Evolutionary conservation across 2,113 vertebrate species (phyloP), one percentile per base, ranked within the genome.

Genomic region (Scomber japonicus): DNA sequence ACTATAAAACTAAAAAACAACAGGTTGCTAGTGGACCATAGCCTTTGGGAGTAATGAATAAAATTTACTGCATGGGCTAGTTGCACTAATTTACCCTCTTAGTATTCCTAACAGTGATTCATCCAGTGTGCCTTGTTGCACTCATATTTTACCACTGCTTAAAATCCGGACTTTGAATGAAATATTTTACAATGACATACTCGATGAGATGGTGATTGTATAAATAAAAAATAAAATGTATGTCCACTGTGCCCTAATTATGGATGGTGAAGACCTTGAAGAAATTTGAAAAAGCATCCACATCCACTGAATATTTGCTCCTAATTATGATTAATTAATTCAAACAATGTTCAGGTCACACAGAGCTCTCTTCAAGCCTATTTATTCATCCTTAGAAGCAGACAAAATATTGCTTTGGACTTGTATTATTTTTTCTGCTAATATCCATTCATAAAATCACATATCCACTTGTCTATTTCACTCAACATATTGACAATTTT

Each of bases 91-190:
- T 66, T 30, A 55, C 51, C 44, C 31, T 57, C n/a, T 63, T 49
- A 44, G 30, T 68, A 62, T 81, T 27, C 71, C 49, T 50, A 55
- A 27, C 48, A 74, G 46, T 57, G 14, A 15, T 24, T 62, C 48
- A 74, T 55, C 31, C 54, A 31, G 21, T 21, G 69, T 27, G 69
- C 17, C 57, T 62, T 15, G 4, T 11, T 80, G 13, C 51, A 49
- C 51, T 27, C 51, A 79, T 19, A 19, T 50, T 44, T 5, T 12
- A 19, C 27, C 12, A 40, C 11, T 9, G 17, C n/a, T 49, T n/a
- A 56, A 57, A 13, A 61, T 30, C 3, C 50, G 13, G 35, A 40
- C 35, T 40, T 40, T 40, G 3, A 21, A 51, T 7, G 71, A 9
- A 56, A 45, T 31, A 56, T 31, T 10, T 24, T 50, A n/a, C 17